Conservation (phyloP, 2,888 invertebrate species). For the Zygaena filipendulae region DNA sequence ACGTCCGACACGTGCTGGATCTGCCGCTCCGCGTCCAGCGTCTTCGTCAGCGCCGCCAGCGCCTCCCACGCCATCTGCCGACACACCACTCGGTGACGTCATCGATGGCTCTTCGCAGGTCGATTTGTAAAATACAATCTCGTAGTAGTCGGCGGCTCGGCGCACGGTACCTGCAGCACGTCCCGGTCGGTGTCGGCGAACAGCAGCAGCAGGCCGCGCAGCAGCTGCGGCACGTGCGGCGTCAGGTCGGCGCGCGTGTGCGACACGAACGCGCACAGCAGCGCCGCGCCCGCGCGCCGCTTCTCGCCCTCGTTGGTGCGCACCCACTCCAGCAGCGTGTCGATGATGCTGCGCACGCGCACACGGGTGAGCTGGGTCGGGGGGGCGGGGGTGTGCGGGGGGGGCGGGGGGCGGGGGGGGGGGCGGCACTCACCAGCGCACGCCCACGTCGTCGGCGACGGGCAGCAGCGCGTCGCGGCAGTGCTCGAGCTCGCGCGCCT, state of each 20-base stretch:
- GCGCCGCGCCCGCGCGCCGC: constrained; percentile 84
- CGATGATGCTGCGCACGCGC: constrained; percentile 78
- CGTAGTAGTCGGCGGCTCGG: no score
- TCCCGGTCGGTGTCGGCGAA: constrained; percentile 85
- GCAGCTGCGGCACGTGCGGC: constrained; percentile 87
- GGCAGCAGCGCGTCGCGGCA: constrained; percentile 94
- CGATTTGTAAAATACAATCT: no score
- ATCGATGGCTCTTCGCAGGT: no score
- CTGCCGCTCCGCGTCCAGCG: constrained; percentile 85
- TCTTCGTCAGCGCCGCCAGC: constrained; percentile 86
- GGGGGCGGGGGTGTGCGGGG: constrained; percentile 23
- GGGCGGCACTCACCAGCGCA: constrained; percentile 86
- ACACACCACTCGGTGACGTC: no score
- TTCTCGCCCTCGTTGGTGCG: constrained; percentile 76
- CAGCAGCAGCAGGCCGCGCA: constrained; percentile 87
- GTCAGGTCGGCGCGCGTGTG: constrained; percentile 89
- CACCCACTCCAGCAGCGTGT: constrained; percentile 83
- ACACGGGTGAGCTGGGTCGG: constrained; percentile 22
- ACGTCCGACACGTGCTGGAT: constrained; percentile 89
- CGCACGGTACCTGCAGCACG: constrained; percentile 33
- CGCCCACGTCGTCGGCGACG: constrained; percentile 87
- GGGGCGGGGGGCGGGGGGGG: no score
- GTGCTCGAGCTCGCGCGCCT: constrained; percentile 84
- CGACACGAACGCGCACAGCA: constrained; percentile 90
- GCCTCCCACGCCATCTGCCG: constrained; percentile 92